A percentile compares a stretch with the other conserved stretches of the same genome.
Evolutionary conservation across 1,140 invertebrate species (phyloP).

Genomic region (Tetragnatha versicolor): DNA sequence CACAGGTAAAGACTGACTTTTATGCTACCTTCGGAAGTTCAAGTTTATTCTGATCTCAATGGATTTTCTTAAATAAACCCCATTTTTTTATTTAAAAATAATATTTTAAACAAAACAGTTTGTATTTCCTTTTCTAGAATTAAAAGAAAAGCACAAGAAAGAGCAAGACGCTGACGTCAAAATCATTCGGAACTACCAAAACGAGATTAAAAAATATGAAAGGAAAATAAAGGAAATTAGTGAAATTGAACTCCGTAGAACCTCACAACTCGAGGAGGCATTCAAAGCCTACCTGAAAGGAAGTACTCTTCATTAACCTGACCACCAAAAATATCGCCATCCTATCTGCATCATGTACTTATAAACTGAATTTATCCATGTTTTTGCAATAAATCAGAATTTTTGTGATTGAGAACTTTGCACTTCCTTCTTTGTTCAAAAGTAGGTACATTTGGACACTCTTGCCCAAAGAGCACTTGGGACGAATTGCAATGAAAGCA

Average conservation of each 20-base stretch:
- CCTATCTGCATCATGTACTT: no score
- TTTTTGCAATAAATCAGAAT: no score
- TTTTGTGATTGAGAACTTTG: no score
- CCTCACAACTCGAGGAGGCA: neutral
- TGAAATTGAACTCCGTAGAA: conserved; percentile 9
- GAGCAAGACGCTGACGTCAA: neutral
- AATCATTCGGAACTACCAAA: neutral
- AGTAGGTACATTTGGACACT: no score
- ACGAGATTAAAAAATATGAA: neutral
- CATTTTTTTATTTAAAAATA: neutral
- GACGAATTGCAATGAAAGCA: no score
- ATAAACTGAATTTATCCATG: no score
- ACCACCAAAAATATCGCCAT: no score
- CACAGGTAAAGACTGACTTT: neutral
- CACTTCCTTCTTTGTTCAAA: no score
- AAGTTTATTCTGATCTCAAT: neutral
- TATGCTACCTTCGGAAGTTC: neutral
- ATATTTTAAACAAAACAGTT: neutral
- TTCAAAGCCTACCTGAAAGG: conserved; percentile 4
- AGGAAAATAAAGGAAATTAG: conserved; percentile 5
- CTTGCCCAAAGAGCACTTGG: no score
- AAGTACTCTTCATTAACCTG: no score
- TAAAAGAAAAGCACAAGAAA: neutral
- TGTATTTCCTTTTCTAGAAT: neutral
- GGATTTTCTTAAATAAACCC: neutral